Conservation (phyloP, 2,888 invertebrate species). For the Antitype chi region DNA sequence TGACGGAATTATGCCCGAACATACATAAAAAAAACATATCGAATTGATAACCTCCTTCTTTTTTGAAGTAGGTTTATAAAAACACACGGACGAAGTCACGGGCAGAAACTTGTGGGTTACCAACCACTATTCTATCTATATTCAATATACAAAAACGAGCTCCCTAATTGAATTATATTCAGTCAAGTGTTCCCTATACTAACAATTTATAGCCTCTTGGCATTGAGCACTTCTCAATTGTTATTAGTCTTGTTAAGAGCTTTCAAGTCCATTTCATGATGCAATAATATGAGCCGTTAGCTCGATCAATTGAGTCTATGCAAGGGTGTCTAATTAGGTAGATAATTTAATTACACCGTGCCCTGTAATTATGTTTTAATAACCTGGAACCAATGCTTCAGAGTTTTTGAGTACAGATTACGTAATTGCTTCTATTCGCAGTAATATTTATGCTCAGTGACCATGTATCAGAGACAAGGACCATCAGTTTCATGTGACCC, state of each 20-base stretch:
- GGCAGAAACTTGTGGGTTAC: not conserved
- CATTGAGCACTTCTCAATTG: not conserved
- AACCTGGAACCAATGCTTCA: not conserved
- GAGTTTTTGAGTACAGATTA: no score
- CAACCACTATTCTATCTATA: not conserved
- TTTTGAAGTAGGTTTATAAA: no score
- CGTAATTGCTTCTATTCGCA: no score
- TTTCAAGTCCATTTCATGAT: not conserved
- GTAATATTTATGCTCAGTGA: no score
- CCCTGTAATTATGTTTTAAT: not conserved
- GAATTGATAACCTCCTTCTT: no score
- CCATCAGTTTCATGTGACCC: no score
- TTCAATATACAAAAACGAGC: constrained; percentile 26
- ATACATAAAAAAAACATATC: no score
- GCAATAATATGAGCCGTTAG: not conserved
- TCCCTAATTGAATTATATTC: constrained; percentile 33
- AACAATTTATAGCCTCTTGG: not conserved
- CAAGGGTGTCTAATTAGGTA: no score
- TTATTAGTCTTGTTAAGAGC: constrained; percentile 2
- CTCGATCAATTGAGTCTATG: not conserved
- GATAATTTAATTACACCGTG: not conserved
- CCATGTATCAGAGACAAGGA: no score
- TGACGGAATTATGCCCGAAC: no score
- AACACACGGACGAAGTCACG: no score
- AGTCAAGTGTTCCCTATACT: constrained; percentile 7